Percentiles rank a stretch among this genome's conserved stretches.
phyloP scores from a whole-genome alignment of 2,888 invertebrate species.

The Heterodera filipjevi region DNA sequence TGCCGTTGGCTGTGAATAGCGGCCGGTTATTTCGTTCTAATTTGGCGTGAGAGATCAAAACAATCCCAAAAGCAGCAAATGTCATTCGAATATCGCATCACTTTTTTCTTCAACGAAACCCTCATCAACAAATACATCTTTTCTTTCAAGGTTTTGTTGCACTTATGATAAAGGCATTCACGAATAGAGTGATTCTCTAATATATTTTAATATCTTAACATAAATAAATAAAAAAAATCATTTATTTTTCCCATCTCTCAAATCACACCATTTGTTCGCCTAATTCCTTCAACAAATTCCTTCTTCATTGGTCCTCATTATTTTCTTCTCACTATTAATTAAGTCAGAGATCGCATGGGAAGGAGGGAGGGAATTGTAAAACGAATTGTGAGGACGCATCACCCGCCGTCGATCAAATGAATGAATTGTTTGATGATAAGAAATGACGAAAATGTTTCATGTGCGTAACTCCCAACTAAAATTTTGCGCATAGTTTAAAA shows the following conservation, averaged over 20 bases:
- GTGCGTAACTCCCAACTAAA: not conserved
- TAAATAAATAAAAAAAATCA: not conserved
- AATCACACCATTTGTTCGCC: not conserved
- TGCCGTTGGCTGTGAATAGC: too few species aligned
- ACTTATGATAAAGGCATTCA: too few species aligned
- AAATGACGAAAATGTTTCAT: slow-evolving; percentile 5
- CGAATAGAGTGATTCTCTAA: too few species aligned
- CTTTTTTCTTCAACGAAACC: too few species aligned
- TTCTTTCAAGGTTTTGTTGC: too few species aligned
- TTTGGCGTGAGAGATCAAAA: too few species aligned
- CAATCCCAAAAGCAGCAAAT: too few species aligned
- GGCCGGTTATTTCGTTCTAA: too few species aligned
- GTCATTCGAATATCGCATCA: too few species aligned
- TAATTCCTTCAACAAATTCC: not conserved
- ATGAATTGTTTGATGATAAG: not conserved
- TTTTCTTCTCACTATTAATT: not conserved
- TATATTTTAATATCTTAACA: not conserved
- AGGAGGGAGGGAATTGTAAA: not conserved
- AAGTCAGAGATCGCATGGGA: not conserved
- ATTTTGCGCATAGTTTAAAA: not conserved
- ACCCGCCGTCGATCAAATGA: not conserved
- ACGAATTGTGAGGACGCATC: not conserved
- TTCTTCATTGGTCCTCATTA: not conserved
- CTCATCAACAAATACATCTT: too few species aligned
- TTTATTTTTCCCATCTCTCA: not conserved